Conservation (phyloP, 2,113 vertebrate genomes). For the Melanerpes formicivorus region DNA sequence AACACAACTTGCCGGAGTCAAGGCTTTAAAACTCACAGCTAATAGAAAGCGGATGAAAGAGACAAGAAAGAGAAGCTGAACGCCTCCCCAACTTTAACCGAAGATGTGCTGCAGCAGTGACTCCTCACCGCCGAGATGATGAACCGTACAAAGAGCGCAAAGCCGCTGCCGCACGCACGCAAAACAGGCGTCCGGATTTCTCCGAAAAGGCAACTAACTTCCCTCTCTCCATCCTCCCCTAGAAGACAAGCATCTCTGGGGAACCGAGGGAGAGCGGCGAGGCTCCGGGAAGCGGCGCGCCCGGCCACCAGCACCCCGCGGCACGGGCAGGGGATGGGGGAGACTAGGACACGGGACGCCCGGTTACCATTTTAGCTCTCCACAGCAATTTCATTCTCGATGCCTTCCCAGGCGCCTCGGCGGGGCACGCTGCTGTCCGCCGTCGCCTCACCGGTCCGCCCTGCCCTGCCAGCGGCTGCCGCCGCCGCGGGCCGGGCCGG, state of each 20-base stretch:
- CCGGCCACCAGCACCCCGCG: background rate
- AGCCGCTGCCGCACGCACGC: background rate
- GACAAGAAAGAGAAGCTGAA: background rate
- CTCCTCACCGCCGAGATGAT: background rate
- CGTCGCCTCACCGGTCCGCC: background rate
- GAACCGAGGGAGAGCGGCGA: background rate
- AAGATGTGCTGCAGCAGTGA: background rate
- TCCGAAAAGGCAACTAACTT: background rate
- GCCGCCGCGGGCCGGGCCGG: background rate
- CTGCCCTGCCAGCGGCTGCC: background rate
- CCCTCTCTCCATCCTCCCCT: background rate
- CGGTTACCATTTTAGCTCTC: slow-evolving; percentile 94
- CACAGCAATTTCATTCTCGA: slow-evolving; percentile 93
- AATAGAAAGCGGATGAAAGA: background rate
- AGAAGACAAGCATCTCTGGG: background rate
- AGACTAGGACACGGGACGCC: background rate
- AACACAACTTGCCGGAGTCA: background rate
- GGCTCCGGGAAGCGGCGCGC: background rate
- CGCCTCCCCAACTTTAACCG: background rate
- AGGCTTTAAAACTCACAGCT: background rate
- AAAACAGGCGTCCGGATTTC: background rate
- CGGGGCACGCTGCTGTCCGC: slow-evolving; percentile 69
- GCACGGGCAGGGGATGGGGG: background rate
- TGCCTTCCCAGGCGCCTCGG: slow-evolving; percentile 77
- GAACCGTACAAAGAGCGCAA: background rate